Percentiles rank a stretch among this genome's conserved stretches.
Evolutionary conservation across 2,797 vertebrate species (phyloP).

Genomic region (Fratercula arctica): DNA sequence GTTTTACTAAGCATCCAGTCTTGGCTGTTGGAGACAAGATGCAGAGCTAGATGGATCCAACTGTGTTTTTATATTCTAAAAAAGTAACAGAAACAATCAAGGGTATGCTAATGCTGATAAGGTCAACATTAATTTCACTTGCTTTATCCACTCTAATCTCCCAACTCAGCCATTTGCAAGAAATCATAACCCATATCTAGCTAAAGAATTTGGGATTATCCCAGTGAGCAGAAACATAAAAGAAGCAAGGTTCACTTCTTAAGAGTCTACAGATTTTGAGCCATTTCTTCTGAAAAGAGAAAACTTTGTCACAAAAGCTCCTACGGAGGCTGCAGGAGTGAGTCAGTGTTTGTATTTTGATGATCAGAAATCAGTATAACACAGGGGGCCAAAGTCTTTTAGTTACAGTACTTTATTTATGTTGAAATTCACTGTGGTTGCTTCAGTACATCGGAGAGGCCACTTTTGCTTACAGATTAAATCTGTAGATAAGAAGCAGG

Average conservation of each 20-base stretch:
- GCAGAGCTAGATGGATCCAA: neutral
- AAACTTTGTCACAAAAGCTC: neutral
- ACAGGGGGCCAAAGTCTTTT: neutral
- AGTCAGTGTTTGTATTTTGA: neutral
- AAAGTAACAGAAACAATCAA: neutral
- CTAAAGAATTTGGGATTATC: conserved; percentile 10
- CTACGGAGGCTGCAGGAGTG: neutral
- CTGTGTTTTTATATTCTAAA: neutral
- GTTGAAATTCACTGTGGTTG: neutral
- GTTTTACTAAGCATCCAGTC: neutral
- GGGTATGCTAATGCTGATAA: neutral
- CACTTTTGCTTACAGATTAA: conserved; percentile 24
- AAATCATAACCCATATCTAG: conserved; percentile 21
- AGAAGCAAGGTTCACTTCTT: neutral
- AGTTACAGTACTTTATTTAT: neutral
- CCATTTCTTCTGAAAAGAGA: neutral
- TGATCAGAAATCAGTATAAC: neutral
- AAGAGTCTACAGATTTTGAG: neutral
- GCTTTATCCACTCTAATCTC: conserved; percentile 28
- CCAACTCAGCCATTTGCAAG: neutral
- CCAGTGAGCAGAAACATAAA: neutral
- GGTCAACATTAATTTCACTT: conserved; percentile 20
- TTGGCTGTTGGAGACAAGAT: neutral
- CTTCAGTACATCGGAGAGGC: neutral
- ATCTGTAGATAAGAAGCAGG: conserved; percentile 45